Evolutionary conservation across 1,140 invertebrate species (phyloP), one percentile per base, ranked within the genome.

Genomic region (Harlomillsia oculata): DNA sequence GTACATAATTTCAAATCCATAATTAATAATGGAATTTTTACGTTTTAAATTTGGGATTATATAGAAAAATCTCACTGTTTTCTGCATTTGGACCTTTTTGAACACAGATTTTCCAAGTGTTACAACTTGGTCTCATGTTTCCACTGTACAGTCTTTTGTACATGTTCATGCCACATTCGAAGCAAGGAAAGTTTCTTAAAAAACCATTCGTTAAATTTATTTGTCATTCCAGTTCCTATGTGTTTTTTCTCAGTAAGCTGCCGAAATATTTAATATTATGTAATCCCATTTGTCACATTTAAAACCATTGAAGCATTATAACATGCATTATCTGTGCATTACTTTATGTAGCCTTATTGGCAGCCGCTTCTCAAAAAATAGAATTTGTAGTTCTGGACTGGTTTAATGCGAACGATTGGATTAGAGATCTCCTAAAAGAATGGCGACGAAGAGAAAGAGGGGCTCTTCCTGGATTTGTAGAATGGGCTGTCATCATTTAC

Each of bases 161-260:
- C 69, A 86, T 94, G 77, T 65, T 92, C n/a, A 77, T 82, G 0
- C 89, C 89, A 0, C 81, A 82, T 5, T 88, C 85, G 0, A 76
- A 82, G 56, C 82, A 85, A 68, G 89, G 85, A 18, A 72, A 78
- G 53, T 87, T 88, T 65, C 84, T 93, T 79, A 87, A 86, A 69
- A 90, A 90, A 67, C 90, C 91, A 0, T 94, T 94, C 69, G 87
- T 94, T 66, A 94, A 94, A 71, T 96, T 96, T 71, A 89, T 95
- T 62, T 86, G 82, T 67, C 87, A 94, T 68, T 91, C 88, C 5
- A 80, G 85, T 3, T 90, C 88, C 2, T 95, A 94, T 70, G 84
- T 85, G 59, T 81, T 88, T 62, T 93, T 94, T 72, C 75, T 94
- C n/a, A 78, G 85, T 88, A 74, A 81, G 82, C 74, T 34, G 13